Percentiles rank a stretch among this genome's conserved stretches.
phyloP scores from a whole-genome alignment of 2,113 vertebrate genomes.

The Hassar affinis region DNA sequence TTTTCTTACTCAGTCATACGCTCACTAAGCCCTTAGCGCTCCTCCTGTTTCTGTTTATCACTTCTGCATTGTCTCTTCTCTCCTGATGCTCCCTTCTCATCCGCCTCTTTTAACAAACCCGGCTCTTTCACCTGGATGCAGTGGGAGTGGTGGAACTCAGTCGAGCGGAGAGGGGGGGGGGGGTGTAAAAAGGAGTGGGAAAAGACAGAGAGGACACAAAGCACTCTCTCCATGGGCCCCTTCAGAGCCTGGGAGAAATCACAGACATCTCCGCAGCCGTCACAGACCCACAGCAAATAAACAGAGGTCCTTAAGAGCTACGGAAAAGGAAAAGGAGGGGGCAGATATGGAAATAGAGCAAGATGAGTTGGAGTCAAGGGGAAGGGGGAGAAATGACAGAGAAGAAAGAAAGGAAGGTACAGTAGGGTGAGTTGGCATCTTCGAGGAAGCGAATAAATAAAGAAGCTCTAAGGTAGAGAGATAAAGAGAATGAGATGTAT shows the following conservation, averaged over 20 bases:
- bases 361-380: conserved; percentile 16
- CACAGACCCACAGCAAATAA: conserved; percentile 61
- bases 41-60: conserved; percentile 24
- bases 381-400: not conserved
- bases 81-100: conserved; percentile 23
- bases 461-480: conserved; percentile 5
- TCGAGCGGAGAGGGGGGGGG: conserved; percentile 60
- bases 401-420: not conserved
- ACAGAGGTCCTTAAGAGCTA: conserved; percentile 47
- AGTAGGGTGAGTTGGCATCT: not conserved
- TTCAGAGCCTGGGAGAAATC: conserved; percentile 72
- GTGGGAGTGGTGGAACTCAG: conserved; percentile 65
- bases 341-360: conserved; percentile 5
- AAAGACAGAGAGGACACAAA: conserved; percentile 66
- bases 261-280: conserved; percentile 65
- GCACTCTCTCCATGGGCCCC: conserved; percentile 69
- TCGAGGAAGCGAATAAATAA: not conserved
- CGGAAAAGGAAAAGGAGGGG: conserved; percentile 18
- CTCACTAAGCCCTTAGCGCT: not conserved
- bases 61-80: conserved; percentile 20
- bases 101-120: conserved; percentile 51
- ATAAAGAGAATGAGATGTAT: not conserved
- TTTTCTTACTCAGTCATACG: not conserved
- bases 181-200: no score
- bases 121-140: conserved; percentile 66